Evolutionary conservation across 1,140 invertebrate species (phyloP), one percentile per base, ranked within the genome.

Genomic region (Ptiloglossa arizonensis): DNA sequence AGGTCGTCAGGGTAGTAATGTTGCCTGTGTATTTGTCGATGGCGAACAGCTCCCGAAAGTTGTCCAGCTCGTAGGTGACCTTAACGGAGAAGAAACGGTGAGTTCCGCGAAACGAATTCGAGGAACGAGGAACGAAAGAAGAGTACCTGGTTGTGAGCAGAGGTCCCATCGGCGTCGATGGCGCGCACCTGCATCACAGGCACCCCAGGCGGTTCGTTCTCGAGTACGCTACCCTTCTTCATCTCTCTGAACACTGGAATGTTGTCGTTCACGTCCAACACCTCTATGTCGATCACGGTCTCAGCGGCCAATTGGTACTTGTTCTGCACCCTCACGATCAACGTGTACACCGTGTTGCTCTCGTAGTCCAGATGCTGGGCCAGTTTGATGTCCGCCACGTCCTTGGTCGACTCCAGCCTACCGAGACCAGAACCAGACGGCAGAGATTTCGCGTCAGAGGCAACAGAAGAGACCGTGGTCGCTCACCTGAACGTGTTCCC

Each of bases 221-320:
- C 97, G 80, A 97, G 89, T 6, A 97, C 97, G 90, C 94, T 96
- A 2, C 96, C 97, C 59, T 94, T 94, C 81, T 95, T 94, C 17
- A 96, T 94, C 90, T 97, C 96, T 13, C 94, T 95, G 87, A 98
- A 98, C 76, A 95, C 94, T 0, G 97, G 97, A 81, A 97, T 96
- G 86, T 97, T 96, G 88, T 98, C 97, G 85, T 98, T 98, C 0
- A 97, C 97, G 86, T 98, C 97, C 86, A 95, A 93, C 1, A 97
- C 93, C 87, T 95, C 94, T 29, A 98, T 96, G 72, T 95, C 95
- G 6, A 98, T 94, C 54, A 95, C 94, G 5, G 95, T 96, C 92
- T 97, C 96, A 11, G 96, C 95, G 9, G 95, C 96, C 86, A 97
- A 91, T 86, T 95, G 95, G 87, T 95, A 96, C 86, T 97, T 97